Evolutionary conservation across 1,140 invertebrate genomes (phyloP), one percentile per base, ranked within the genome.

Genomic region (Drosophila neocordata): DNA sequence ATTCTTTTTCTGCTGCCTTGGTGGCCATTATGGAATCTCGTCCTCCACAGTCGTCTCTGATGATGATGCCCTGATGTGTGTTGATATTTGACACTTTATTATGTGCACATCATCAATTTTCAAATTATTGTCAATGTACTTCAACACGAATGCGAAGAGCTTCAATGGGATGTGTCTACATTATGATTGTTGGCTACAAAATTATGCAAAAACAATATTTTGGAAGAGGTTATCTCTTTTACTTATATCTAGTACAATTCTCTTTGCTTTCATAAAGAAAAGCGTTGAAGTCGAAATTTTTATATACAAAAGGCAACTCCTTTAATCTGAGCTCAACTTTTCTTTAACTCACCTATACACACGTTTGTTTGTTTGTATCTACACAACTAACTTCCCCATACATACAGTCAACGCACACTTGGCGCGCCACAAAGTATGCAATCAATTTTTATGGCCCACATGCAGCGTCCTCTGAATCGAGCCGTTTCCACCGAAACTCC

Each of bases 31-130:
- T 48, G 44, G 63, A 15, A 48, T 55, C 31, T 37, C 22, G 22
- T 11, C 4, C n/a, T 44, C 24, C 61, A 20, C 7, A n/a, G 13
- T 15, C 51, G 41, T 15, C 22, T 41, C 13, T 71, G 68, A 34
- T 35, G 53, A 48, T 20, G 58, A 56, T 76, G 62, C 73, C 57
- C 53, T 72, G 79, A 82, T 78, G 74, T 80, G 68, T 82, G 69
- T 81, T 76, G 73, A 80, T 80, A 76, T 83, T 80, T 83, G 73
- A 83, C 82, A 82, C 76, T 87, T 74, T 77, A 85, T 82, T 82
- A 71, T 77, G 79, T 79, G 79, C 82, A 88, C 83, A 82, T 87
- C 82, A 87, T 89, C 66, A 88, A 75, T 75, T 81, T 83, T 80
- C 53, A 75, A 79, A 83, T 88, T 83, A 80, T 82, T 69, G 59